phyloP scores from a whole-genome alignment of 2,888 invertebrate species.

The Melolontha melolontha region DNA sequence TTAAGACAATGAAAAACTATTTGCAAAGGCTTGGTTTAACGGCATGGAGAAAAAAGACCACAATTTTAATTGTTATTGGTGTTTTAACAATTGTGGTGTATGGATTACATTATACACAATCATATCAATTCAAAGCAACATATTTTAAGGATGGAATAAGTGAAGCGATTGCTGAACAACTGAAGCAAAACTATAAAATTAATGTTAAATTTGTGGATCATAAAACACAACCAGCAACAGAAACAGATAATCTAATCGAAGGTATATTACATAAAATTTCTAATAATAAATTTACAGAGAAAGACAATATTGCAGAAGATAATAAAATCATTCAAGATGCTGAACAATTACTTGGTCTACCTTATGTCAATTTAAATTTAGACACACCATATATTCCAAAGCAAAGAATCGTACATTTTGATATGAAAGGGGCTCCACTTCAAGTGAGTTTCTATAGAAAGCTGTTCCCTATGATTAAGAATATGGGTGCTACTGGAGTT shows the following conservation, averaged over 20 bases:
- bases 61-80: slow-evolving; percentile 62
- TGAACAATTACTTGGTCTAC: slow-evolving; percentile 64
- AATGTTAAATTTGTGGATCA: slow-evolving; percentile 47
- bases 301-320: slow-evolving; percentile 45
- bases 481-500: slow-evolving; percentile 79
- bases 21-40: slow-evolving; percentile 65
- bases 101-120: slow-evolving; percentile 65
- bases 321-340: slow-evolving; percentile 54
- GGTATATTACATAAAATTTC: slow-evolving; percentile 17
- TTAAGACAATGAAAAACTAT: slow-evolving; percentile 31
- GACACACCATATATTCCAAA: slow-evolving; percentile 66
- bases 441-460: slow-evolving; percentile 72
- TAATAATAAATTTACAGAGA: slow-evolving; percentile 15
- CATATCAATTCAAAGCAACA: slow-evolving; percentile 47
- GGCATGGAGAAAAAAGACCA: slow-evolving; percentile 67
- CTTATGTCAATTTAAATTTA: slow-evolving; percentile 62
- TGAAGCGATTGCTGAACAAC: slow-evolving; percentile 31
- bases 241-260: slow-evolving; percentile 24
- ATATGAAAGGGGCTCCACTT: slow-evolving; percentile 83
- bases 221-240: slow-evolving; percentile 21
- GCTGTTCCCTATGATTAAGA: slow-evolving; percentile 70
- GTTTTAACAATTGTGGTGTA: slow-evolving; percentile 64
- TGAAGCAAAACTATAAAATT: slow-evolving; percentile 50
- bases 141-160: slow-evolving; percentile 42
- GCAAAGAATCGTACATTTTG: slow-evolving; percentile 77